Evolutionary conservation across 2,113 vertebrate genomes (phyloP).

Genomic region (Petaurus breviceps): DNA sequence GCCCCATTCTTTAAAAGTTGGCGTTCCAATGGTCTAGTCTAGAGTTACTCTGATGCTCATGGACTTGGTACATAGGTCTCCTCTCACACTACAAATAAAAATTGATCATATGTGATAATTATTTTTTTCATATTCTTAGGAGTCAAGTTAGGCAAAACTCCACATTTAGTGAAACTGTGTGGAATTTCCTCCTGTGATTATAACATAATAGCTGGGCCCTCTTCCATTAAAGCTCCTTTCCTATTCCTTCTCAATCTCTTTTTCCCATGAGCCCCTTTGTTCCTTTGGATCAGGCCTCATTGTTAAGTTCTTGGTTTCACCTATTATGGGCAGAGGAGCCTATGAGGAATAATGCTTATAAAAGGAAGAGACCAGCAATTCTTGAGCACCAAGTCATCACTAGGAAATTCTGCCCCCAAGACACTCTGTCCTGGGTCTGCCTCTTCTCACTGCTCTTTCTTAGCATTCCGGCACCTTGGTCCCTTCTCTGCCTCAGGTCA

Average conservation of each 20-base stretch:
- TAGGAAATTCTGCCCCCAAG: neutral
- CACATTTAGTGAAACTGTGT: neutral
- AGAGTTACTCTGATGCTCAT: neutral
- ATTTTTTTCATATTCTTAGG: neutral
- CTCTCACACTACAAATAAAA: slow-evolving; percentile 10
- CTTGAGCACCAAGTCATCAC: neutral
- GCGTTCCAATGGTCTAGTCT: neutral
- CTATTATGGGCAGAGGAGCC: neutral
- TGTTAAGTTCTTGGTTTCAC: neutral
- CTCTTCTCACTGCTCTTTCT: neutral
- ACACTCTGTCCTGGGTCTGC: neutral
- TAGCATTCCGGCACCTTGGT: neutral
- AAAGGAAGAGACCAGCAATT: neutral
- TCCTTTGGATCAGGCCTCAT: neutral
- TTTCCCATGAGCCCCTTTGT: neutral
- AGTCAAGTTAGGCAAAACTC: neutral
- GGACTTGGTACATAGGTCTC: neutral
- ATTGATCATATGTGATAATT: neutral
- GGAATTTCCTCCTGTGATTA: neutral
- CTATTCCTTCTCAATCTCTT: neutral
- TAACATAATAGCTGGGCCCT: neutral
- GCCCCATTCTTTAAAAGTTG: neutral
- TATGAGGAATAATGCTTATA: neutral
- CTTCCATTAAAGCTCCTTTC: neutral
- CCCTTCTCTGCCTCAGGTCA: neutral